Evolutionary conservation across 2,888 invertebrate genomes (phyloP).

Genomic region (Lithodes maja): DNA sequence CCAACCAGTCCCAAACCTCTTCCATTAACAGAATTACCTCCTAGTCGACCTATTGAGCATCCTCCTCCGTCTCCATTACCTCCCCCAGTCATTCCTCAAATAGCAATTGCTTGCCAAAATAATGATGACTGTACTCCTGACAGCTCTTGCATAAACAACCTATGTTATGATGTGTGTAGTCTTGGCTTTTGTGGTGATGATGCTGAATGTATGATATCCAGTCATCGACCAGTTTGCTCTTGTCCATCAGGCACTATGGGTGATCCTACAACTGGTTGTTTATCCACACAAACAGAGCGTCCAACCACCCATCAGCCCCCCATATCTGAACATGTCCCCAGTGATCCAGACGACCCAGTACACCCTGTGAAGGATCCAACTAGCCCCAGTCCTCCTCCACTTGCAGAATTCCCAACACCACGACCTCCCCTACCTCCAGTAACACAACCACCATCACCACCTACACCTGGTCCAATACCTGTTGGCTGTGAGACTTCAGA

Average conservation of each 20-base stretch:
- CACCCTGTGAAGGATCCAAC: slow-evolving; percentile 31
- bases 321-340: background rate
- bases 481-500: slow-evolving; percentile 64
- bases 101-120: slow-evolving; percentile 58
- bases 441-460: slow-evolving; percentile 71
- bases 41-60: slow-evolving; percentile 14
- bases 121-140: slow-evolving; percentile 63
- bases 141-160: slow-evolving; percentile 60
- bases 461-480: slow-evolving; percentile 57
- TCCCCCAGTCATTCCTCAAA: slow-evolving; percentile 32
- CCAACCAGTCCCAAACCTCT: slow-evolving; percentile 12
- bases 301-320: slow-evolving; percentile 8
- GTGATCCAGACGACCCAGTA: slow-evolving; percentile 10
- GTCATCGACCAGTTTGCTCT: slow-evolving; percentile 90
- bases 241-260: slow-evolving; percentile 82
- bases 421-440: slow-evolving; percentile 69
- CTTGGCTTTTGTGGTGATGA: slow-evolving; percentile 87
- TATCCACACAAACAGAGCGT: slow-evolving; percentile 35
- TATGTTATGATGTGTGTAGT: slow-evolving; percentile 81
- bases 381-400: slow-evolving; percentile 30
- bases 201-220: slow-evolving; percentile 86
- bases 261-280: slow-evolving; percentile 70
- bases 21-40: slow-evolving; percentile 26
- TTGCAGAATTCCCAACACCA: slow-evolving; percentile 35
- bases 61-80: background rate